Evolutionary conservation across 2,113 vertebrate species (phyloP).

Genomic region (Cygnus buccinator): DNA sequence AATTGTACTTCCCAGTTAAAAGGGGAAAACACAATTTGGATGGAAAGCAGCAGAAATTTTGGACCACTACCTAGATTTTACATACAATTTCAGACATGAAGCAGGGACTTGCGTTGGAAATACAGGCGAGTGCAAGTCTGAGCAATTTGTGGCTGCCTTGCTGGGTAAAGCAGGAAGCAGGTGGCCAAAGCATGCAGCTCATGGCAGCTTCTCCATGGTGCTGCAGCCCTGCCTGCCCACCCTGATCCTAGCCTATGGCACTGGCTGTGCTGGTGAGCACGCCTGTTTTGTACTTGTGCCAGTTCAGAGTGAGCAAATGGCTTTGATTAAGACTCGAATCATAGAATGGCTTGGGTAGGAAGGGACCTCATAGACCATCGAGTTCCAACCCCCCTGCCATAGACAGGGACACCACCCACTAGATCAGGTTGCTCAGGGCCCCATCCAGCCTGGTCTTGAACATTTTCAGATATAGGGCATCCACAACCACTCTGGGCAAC

Average conservation of each 20-base stretch:
- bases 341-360: too few species aligned
- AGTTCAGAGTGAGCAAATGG: not conserved
- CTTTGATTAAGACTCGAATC: not conserved
- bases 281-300: not conserved
- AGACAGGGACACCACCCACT: too few species aligned
- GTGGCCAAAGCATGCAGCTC: not conserved
- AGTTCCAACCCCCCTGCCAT: too few species aligned
- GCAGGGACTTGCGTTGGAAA: not conserved
- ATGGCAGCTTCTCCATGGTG: not conserved
- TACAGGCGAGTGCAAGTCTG: not conserved
- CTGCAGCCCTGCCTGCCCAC: not conserved
- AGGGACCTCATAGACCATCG: too few species aligned
- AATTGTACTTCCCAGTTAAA: not conserved
- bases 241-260: not conserved
- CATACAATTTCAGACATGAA: not conserved
- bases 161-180: accelerated
- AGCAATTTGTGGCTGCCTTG: not conserved
- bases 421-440: too few species aligned
- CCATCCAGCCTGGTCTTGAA: too few species aligned
- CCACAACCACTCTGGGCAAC: too few species aligned
- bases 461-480: too few species aligned
- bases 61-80: not conserved
- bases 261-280: not conserved
- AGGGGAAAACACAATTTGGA: not conserved
- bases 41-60: not conserved